Evolutionary conservation across 37 sponge, comb jelly and placozoan genomes (phyloP), one percentile per base, ranked within the genome.

Genomic region (Aphrocallistes beatrix): DNA sequence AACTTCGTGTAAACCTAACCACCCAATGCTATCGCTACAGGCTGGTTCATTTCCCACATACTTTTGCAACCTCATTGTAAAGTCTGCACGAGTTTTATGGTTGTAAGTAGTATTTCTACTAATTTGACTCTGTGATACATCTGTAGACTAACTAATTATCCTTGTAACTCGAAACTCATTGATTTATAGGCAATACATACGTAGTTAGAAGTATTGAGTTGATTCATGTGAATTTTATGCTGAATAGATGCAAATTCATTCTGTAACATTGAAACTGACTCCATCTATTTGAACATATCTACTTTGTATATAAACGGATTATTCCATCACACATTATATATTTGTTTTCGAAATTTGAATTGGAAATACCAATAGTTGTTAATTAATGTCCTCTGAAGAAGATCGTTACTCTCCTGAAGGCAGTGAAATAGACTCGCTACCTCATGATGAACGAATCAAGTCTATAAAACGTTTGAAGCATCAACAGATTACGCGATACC

Each of bases 401-500:
- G 34, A 42, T 42, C 45, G 32, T 13, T 19, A 60, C n/a, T 60
- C 75, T 13, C 75, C 34, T 60, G 75, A 60, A 3, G 75, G 28
- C n/a, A 19, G 85, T 25, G 49, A 60, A 39, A 83, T 87, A 38
- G 87, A 89, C 3, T 40, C 82, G 38, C 85, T 87, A 36, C 83
- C 85, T 10, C 60, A 50, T 23, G 90, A 90, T 60, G 82, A 89
- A 45, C 81, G 91, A 10, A 85, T 85, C 34, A 82, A 85, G 75
- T 50, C 82, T 9, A 88, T 84, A 42, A 90, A 87, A 84, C 86
- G 82, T 36, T 28, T 50, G 38, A 51, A 91, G 37, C 50, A 87
- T 37, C 85, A 90, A 36, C 93, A 93, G 37, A 6, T 93, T 1
- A 37, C 37, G 6, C 60, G 37, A 34, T 90, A 89, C 86, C 37